phyloP scores from a whole-genome alignment of 1,140 invertebrate species.

The Adelges cooleyi region DNA sequence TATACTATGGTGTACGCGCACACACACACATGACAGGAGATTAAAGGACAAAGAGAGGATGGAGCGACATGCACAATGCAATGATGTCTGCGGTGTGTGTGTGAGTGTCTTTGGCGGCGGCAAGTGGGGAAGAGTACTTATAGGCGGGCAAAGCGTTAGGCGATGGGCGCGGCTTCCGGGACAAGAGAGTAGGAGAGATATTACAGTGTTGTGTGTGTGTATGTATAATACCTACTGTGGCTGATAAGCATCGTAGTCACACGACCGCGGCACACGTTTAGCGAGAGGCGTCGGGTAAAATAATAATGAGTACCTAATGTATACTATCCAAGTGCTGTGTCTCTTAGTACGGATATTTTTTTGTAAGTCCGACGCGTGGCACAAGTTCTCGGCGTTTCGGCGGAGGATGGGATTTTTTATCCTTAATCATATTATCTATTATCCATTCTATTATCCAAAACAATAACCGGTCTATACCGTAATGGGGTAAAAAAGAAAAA shows the following conservation, averaged over 20 bases:
- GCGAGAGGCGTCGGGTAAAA: background rate
- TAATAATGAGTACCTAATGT: background rate
- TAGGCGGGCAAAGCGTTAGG: background rate
- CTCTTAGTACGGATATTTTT: too few relatives aligned
- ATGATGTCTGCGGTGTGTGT: slow-evolving; percentile 14
- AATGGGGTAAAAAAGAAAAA: too few relatives aligned
- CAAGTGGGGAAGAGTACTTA: background rate
- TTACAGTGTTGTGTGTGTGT: background rate
- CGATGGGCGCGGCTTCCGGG: slow-evolving; percentile 12
- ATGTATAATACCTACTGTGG: too few relatives aligned
- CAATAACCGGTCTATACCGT: too few relatives aligned
- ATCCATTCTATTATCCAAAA: too few relatives aligned
- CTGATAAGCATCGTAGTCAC: slow-evolving; percentile 17
- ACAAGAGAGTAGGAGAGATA: too few relatives aligned
- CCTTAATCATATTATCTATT: too few relatives aligned
- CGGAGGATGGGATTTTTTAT: too few relatives aligned
- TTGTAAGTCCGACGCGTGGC: too few relatives aligned
- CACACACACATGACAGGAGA: background rate
- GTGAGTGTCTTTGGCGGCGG: background rate
- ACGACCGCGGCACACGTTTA: slow-evolving; percentile 14
- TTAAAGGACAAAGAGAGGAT: background rate
- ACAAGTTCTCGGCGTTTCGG: too few relatives aligned
- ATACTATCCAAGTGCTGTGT: background rate
- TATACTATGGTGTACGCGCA: too few relatives aligned
- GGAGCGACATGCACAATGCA: background rate